Conservation (phyloP, 2,888 invertebrate genomes). For the Globia sparganii region DNA sequence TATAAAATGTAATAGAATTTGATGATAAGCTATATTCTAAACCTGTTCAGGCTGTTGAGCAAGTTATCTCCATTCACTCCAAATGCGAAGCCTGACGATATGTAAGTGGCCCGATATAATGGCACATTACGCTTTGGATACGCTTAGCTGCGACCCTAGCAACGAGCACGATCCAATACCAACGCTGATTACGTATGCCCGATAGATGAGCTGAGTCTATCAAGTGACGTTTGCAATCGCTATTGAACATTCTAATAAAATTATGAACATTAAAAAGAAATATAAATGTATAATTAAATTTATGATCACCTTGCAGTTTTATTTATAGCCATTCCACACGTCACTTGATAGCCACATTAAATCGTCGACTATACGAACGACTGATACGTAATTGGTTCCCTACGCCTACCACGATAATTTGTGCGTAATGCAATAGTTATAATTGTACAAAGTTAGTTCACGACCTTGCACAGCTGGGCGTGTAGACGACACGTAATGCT, state of each 20-base stretch:
- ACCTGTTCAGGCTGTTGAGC: slow-evolving; percentile 87
- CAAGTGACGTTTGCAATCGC: slow-evolving; percentile 67
- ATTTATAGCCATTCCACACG: slow-evolving; percentile 57
- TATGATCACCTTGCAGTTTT: neutral
- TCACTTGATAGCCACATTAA: slow-evolving; percentile 60
- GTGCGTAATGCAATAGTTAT: slow-evolving; percentile 79
- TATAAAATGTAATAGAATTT: slow-evolving; percentile 50
- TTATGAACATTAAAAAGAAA: too few relatives aligned
- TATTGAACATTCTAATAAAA: slow-evolving; percentile 10
- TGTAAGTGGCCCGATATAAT: slow-evolving; percentile 81
- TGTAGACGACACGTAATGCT: slow-evolving; percentile 80
- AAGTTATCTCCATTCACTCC: slow-evolving; percentile 87
- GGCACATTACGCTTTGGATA: slow-evolving; percentile 77
- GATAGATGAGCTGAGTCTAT: slow-evolving; percentile 67
- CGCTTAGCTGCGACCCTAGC: slow-evolving; percentile 84
- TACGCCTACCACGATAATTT: slow-evolving; percentile 73
- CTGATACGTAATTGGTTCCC: slow-evolving; percentile 72
- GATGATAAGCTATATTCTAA: slow-evolving; percentile 75
- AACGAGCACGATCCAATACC: slow-evolving; percentile 77
- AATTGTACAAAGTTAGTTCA: slow-evolving; percentile 76
- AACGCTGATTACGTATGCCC: slow-evolving; percentile 75
- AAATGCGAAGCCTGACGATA: slow-evolving; percentile 85
- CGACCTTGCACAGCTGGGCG: slow-evolving; percentile 84
- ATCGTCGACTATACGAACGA: slow-evolving; percentile 67
- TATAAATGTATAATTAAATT: neutral